These are phyloP conservation scores for Drosophila parvula DNA, from an alignment of 1,140 invertebrate species.

Conservation along the genomic window DNA sequence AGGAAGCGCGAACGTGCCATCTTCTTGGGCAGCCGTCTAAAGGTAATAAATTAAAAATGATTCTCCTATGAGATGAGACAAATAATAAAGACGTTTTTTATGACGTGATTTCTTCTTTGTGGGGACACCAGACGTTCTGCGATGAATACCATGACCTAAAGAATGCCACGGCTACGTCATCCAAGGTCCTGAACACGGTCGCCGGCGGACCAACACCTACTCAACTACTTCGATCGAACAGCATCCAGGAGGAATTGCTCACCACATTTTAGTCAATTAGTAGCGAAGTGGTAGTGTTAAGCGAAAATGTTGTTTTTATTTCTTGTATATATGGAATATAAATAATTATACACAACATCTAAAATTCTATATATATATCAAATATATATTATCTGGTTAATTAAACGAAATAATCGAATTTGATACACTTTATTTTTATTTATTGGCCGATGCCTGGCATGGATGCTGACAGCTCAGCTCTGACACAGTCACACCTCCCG, in stretches of 20 bases:
- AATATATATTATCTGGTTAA: constrained; percentile 54
- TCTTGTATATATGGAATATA: constrained; percentile 63
- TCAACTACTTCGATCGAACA: constrained; percentile 89
- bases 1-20: constrained; percentile 95
- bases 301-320: constrained; percentile 60
- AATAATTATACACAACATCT: constrained; percentile 52
- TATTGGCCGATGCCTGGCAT: neutral
- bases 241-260: constrained; percentile 91
- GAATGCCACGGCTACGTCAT: constrained; percentile 85
- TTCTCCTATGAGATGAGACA: constrained; percentile 1
- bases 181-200: constrained; percentile 85
- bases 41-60: constrained; percentile 84
- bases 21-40: constrained; percentile 92
- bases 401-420: constrained; percentile 39
- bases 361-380: constrained; percentile 53
- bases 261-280: constrained; percentile 84
- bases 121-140: constrained; percentile 87
- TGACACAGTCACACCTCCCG: constrained; percentile 14
- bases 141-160: constrained; percentile 90
- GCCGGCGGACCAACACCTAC: constrained; percentile 85
- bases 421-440: constrained; percentile 14
- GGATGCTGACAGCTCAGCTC: constrained; percentile 3
- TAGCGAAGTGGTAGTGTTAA: constrained; percentile 52
- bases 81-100: neutral
- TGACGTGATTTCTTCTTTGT: constrained; percentile 18